Evolutionary conservation across 2,797 vertebrate species (phyloP).

Genomic region (Podargus strigoides): DNA sequence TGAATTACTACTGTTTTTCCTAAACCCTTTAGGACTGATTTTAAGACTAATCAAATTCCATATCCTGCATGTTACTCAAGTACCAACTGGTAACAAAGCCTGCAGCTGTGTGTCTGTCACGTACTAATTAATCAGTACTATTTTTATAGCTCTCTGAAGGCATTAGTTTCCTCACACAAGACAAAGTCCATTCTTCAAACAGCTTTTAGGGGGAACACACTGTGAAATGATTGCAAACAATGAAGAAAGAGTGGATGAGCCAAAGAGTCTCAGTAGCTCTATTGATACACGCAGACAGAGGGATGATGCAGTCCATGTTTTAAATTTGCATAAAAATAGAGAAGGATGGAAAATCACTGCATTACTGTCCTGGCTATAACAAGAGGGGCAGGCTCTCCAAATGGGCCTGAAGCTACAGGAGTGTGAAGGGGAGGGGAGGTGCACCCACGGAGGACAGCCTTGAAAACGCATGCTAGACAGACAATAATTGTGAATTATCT

Average conservation of each 20-base stretch:
- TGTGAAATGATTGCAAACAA: background rate
- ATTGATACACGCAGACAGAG: background rate
- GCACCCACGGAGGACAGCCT: background rate
- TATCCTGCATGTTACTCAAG: background rate
- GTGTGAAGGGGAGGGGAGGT: background rate
- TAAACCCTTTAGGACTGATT: background rate
- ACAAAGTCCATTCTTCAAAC: background rate
- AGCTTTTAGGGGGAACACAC: background rate
- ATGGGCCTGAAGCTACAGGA: background rate
- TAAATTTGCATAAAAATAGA: background rate
- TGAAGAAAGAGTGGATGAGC: background rate
- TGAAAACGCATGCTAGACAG: background rate
- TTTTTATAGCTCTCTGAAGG: background rate
- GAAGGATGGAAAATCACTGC: background rate
- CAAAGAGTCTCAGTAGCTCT: background rate
- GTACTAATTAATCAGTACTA: background rate
- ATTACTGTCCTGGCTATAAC: background rate
- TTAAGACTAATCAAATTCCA: background rate
- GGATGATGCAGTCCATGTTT: background rate
- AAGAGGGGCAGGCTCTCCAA: background rate
- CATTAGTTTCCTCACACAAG: background rate
- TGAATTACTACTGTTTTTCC: background rate
- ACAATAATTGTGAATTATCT: background rate
- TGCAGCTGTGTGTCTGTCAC: background rate
- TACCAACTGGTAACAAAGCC: background rate